Percentiles rank a stretch among this genome's conserved stretches.
Conservation (phyloP, 2,888 invertebrate genomes). For the Shargacucullia verbasci region DNA sequence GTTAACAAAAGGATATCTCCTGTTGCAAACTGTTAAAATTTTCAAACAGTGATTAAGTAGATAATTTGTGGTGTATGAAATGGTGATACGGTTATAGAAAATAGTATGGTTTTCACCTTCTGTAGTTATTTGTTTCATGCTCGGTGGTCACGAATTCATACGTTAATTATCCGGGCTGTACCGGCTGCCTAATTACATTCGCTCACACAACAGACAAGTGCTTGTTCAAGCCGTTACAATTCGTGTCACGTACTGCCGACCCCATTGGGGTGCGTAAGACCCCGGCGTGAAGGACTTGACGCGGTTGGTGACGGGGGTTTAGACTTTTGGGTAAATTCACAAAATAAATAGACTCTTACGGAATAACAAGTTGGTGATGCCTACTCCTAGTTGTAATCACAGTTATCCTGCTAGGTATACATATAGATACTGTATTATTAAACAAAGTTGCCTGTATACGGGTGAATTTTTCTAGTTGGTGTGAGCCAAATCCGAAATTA, state of each 20-base stretch:
- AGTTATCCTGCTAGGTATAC: no score
- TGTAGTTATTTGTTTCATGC: not conserved
- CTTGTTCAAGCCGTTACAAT: not conserved
- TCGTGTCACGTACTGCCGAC: constrained; percentile 11
- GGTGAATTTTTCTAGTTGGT: no score
- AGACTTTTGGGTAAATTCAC: not conserved
- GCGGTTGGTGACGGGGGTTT: not conserved
- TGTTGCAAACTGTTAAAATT: no score
- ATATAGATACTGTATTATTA: no score
- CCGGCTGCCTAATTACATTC: constrained; percentile 48
- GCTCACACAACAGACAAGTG: constrained; percentile 7
- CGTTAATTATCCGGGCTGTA: constrained; percentile 45
- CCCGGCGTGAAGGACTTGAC: not conserved
- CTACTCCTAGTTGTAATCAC: no score
- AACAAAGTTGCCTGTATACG: no score
- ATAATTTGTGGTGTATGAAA: no score
- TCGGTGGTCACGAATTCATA: constrained; percentile 40
- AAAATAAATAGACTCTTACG: no score
- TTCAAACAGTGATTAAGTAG: no score
- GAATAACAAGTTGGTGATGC: no score
- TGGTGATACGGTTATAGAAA: not conserved
- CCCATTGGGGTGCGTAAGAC: not conserved
- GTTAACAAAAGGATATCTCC: no score
- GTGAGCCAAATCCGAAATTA: no score
- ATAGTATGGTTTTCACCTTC: not conserved